Conservation (phyloP, 2,113 vertebrate genomes). For the Perognathus longimembris region DNA sequence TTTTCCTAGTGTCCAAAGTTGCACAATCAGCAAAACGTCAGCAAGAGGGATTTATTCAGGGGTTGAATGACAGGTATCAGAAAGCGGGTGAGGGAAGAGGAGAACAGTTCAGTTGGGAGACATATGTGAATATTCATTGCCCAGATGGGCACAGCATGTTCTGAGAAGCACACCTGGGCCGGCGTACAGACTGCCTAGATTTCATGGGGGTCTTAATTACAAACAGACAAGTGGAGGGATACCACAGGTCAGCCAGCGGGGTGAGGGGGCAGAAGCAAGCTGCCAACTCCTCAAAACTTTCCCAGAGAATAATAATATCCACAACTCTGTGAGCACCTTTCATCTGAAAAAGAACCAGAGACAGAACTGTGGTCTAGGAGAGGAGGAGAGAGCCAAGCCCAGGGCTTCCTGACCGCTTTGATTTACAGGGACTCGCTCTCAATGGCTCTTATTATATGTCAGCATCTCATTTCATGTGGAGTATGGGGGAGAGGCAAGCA, state of each 20-base stretch:
- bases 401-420: neutral
- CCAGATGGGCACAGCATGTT: constrained; percentile 56
- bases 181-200: neutral
- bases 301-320: constrained; percentile 63
- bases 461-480: neutral
- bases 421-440: neutral
- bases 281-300: constrained; percentile 66
- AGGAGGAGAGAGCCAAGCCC: neutral
- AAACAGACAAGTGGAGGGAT: constrained; percentile 63
- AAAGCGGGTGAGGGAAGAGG: neutral
- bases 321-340: constrained; percentile 51
- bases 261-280: neutral
- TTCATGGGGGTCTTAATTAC: constrained; percentile 46
- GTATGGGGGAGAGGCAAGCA: neutral
- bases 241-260: constrained; percentile 53
- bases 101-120: neutral
- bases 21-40: neutral
- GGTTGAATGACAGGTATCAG: neutral
- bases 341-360: constrained; percentile 63
- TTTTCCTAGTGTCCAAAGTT: neutral
- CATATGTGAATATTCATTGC: neutral
- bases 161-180: constrained; percentile 16
- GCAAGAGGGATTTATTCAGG: neutral
- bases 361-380: constrained; percentile 5
- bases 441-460: neutral